Percentiles rank a stretch among this genome's conserved stretches.
phyloP scores from a whole-genome alignment of 2,888 invertebrate species.

The Leuctra nigra region DNA sequence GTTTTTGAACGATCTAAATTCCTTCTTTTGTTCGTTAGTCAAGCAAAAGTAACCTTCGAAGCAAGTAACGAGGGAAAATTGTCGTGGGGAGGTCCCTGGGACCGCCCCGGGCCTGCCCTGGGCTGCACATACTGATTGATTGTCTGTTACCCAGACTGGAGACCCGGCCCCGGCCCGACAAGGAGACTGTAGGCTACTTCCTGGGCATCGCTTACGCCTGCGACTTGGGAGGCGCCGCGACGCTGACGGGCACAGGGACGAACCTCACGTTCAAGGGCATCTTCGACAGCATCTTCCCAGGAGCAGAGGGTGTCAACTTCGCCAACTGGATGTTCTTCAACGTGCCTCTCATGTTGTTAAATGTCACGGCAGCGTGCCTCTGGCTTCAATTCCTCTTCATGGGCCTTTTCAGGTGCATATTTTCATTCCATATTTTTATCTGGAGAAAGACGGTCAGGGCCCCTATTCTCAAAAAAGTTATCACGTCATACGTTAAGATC shows the following conservation, averaged over 20 bases:
- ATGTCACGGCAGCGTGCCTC: conserved; percentile 67
- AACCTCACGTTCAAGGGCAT: conserved; percentile 79
- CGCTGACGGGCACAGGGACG: conserved; percentile 72
- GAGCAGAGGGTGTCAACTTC: conserved; percentile 60
- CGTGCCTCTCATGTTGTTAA: conserved; percentile 74
- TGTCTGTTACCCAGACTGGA: too few species aligned
- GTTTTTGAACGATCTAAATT: too few species aligned
- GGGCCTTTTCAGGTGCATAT: conserved; percentile 59
- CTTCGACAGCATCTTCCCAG: conserved; percentile 58
- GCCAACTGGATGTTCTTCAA: conserved; percentile 83
- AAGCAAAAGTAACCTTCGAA: too few species aligned
- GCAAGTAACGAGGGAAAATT: too few species aligned
- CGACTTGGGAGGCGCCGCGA: conserved; percentile 70
- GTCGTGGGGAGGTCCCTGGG: too few species aligned
- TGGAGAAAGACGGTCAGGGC: too few species aligned
- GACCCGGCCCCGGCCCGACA: conserved; percentile 49
- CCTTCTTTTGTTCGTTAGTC: too few species aligned
- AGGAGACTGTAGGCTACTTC: conserved; percentile 71
- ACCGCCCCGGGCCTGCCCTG: too few species aligned
- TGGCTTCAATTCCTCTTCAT: conserved; percentile 75
- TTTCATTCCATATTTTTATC: too few species aligned
- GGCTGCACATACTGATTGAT: too few species aligned
- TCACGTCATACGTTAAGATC: too few species aligned
- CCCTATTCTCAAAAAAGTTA: too few species aligned
- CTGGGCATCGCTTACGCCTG: conserved; percentile 74